Evolutionary conservation across 2,888 invertebrate species (phyloP).

Genomic region (Pherbina coryleti): DNA sequence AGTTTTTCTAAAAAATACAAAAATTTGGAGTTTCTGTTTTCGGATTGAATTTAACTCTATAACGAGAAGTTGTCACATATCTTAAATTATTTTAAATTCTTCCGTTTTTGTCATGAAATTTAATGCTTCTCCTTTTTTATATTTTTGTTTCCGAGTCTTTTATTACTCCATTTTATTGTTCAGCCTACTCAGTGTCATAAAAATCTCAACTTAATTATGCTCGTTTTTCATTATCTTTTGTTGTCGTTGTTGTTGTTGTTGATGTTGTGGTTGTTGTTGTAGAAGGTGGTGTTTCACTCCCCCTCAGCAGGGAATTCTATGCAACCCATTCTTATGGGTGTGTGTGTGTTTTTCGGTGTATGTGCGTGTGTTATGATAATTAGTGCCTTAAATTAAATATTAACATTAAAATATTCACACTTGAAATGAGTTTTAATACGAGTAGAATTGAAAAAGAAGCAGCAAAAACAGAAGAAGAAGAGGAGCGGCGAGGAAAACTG

Average conservation of each 20-base stretch:
- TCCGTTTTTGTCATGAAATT: too few species aligned
- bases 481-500: not conserved
- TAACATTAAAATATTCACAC: slow-evolving; percentile 24
- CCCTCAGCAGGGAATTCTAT: not conserved
- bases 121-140: too few species aligned
- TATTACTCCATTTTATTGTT: not conserved
- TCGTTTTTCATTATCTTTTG: slow-evolving; percentile 22
- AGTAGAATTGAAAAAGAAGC: not conserved
- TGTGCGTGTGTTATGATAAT: slow-evolving; percentile 9
- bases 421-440: not conserved
- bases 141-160: not conserved
- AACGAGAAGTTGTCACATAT: too few species aligned
- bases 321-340: not conserved
- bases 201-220: slow-evolving; percentile 7
- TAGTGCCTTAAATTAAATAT: slow-evolving; percentile 3
- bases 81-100: too few species aligned
- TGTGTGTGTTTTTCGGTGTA: not conserved
- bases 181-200: not conserved
- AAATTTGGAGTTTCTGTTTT: too few species aligned
- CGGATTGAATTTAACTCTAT: too few species aligned
- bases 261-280: too few species aligned
- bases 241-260: too few species aligned
- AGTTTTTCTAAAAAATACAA: too few species aligned
- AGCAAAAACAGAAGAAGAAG: not conserved
- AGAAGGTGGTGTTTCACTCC: not conserved